Conservation (phyloP, 2,113 vertebrate species). For the Catharus minimus region DNA sequence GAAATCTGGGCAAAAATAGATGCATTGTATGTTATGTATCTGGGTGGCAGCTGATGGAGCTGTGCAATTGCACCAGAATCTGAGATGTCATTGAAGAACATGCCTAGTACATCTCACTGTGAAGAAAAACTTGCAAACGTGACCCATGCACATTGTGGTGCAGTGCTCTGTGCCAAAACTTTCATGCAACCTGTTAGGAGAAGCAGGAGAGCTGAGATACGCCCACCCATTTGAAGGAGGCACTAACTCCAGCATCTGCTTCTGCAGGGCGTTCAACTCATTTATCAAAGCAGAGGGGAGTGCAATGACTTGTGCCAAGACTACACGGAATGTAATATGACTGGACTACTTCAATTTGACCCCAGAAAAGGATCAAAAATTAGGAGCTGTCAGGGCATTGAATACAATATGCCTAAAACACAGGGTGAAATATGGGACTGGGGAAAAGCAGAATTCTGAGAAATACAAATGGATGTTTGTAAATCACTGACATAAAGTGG, state of each 20-base stretch:
- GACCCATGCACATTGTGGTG: neutral
- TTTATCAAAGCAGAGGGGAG: neutral
- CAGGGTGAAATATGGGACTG: neutral
- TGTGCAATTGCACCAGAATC: neutral
- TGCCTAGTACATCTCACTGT: neutral
- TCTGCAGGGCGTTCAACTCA: neutral
- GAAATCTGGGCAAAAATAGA: neutral
- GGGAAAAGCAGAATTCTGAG: neutral
- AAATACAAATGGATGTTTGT: neutral
- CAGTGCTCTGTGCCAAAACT: neutral
- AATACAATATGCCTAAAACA: neutral
- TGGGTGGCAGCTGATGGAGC: neutral
- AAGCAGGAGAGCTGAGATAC: neutral
- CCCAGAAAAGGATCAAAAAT: neutral
- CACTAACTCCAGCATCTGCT: constrained; percentile 29
- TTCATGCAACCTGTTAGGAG: neutral
- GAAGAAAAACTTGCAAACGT: neutral
- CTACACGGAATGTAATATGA: neutral
- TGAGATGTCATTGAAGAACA: neutral
- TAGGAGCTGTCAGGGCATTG: neutral
- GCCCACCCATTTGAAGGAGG: neutral
- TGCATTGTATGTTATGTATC: neutral
- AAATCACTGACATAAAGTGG: neutral
- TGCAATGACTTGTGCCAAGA: neutral
- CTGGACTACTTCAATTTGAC: neutral